Evolutionary conservation across 37 sponge, comb jelly and placozoan species (phyloP).

Genomic region (Lycopodina hypogea): DNA sequence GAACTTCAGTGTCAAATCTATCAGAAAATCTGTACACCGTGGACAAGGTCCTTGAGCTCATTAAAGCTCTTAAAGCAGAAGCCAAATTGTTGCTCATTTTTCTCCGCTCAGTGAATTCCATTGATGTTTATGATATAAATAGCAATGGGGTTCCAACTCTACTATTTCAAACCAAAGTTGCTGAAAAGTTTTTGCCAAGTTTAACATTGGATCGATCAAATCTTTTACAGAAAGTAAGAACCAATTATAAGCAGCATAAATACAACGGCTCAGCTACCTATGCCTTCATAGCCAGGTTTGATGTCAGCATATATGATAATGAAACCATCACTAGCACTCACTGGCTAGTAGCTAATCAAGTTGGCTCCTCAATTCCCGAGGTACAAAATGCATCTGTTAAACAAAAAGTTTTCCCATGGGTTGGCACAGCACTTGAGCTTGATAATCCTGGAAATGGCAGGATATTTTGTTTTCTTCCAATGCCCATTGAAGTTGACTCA

Average conservation of each 20-base stretch:
- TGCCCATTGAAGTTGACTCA: constrained; percentile 47
- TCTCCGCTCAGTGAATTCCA: constrained; percentile 36
- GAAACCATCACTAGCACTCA: neutral
- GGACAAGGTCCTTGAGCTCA: constrained; percentile 24
- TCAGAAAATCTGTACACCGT: constrained; percentile 31
- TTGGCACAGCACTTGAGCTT: constrained; percentile 30
- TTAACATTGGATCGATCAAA: neutral
- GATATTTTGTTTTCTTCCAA: constrained; percentile 72
- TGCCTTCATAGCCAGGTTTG: constrained; percentile 5
- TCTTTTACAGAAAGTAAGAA: neutral
- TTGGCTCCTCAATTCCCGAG: constrained; percentile 8
- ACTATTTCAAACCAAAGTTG: neutral
- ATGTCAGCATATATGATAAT: neutral
- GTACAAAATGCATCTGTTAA: constrained; percentile 15
- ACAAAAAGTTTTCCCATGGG: constrained; percentile 45
- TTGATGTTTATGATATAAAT: constrained; percentile 40
- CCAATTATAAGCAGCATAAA: neutral
- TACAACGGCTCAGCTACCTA: neutral
- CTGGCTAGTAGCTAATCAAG: constrained; percentile 24
- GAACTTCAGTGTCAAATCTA: constrained; percentile 34
- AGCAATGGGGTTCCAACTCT: neutral
- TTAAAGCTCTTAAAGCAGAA: constrained; percentile 23
- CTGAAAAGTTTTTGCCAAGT: neutral
- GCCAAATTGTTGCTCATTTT: constrained; percentile 56
- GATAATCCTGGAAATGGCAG: constrained; percentile 9